Base-by-base conservation (phyloP, 2,888 invertebrate species). In the Perithous albicinctus region DNA sequence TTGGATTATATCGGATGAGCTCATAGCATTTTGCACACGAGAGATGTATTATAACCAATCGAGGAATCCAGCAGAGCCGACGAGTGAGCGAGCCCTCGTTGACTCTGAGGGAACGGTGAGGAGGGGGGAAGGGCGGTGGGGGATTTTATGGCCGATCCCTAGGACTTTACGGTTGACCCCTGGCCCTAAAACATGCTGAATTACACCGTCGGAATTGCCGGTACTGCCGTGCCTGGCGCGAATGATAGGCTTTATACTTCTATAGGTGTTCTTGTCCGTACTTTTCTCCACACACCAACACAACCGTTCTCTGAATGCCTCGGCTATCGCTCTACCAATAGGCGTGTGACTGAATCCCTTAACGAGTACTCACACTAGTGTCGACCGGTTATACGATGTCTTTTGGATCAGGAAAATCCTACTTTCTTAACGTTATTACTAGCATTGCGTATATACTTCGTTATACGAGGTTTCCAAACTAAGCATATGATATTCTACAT, bases 121-220 rank as follows among this genome's bases (percentile, higher is more conserved):
- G n/a, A n/a, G n/a, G n/a, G n/a, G n/a, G n/a, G n/a, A n/a, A n/a
- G n/a, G n/a, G n/a, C n/a, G n/a, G n/a, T 18, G 81, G 84, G 80
- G 69, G 83, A 85, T 86, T 89, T 89, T 88, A 86, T 78, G 70
- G 81, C 66, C 79, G 80, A 75, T 77, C 61, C 84, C 75, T 61
- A 43, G 76, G 70, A 85, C 82, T 91, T 91, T 90, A 91, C 86
- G 88, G 85, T 86, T 87, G 87, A 88, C 87, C 88, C 86, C 78
- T 84, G 88, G 86, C 86, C 89, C 89, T 89, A 88, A 89, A 91
- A 88, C 89, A 86, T 83, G 85, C 86, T 86, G 88, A 90, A 91
- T 90, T 90, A 90, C 89, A 86, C 72, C 84, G 79, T 82, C 81
- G 85, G 84, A 87, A 85, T 84, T 85, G 80, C 20, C 67, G 56